A percentile compares a stretch with the other conserved stretches of the same genome.
These are phyloP conservation scores for Rutpela maculata DNA, from an alignment of 2,888 invertebrate genomes.

Conservation along the genomic window DNA sequence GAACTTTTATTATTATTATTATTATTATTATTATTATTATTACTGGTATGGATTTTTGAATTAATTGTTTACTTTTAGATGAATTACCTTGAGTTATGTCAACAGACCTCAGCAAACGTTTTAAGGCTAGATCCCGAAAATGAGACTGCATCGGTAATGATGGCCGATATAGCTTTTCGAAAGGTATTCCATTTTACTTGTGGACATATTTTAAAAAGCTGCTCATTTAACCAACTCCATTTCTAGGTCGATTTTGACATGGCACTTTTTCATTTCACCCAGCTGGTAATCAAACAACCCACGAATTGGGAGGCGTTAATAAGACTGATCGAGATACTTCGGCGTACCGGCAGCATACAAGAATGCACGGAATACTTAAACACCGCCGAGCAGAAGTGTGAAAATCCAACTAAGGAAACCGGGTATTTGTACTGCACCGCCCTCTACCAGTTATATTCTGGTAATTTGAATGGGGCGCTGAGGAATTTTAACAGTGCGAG, in stretches of 20 bases:
- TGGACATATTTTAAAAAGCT: neutral
- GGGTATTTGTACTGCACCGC: constrained; percentile 92
- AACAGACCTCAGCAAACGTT: constrained; percentile 88
- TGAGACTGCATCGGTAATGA: constrained; percentile 95
- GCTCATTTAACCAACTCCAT: neutral
- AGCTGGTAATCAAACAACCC: constrained; percentile 87
- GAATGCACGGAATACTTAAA: constrained; percentile 83
- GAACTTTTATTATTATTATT: too few species aligned
- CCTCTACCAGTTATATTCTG: constrained; percentile 88
- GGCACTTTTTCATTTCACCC: constrained; percentile 92
- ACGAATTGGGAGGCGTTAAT: constrained; percentile 95
- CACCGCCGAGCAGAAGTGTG: constrained; percentile 77
- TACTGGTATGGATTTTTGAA: neutral
- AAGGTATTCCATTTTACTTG: constrained; percentile 75
- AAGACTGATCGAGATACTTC: constrained; percentile 91
- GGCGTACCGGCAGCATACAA: constrained; percentile 87
- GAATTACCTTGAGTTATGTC: constrained; percentile 91
- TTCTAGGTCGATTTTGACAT: constrained; percentile 91
- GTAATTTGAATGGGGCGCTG: constrained; percentile 90
- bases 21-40: too few species aligned
- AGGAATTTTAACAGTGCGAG: constrained; percentile 88
- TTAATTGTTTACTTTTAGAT: constrained; percentile 75
- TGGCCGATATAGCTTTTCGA: constrained; percentile 96
- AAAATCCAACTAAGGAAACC: constrained; percentile 79
- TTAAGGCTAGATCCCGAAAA: constrained; percentile 91